Evolutionary conservation across 1,140 invertebrate species (phyloP), one percentile per base, ranked within the genome.

Genomic region (Drosophila neocordata): DNA sequence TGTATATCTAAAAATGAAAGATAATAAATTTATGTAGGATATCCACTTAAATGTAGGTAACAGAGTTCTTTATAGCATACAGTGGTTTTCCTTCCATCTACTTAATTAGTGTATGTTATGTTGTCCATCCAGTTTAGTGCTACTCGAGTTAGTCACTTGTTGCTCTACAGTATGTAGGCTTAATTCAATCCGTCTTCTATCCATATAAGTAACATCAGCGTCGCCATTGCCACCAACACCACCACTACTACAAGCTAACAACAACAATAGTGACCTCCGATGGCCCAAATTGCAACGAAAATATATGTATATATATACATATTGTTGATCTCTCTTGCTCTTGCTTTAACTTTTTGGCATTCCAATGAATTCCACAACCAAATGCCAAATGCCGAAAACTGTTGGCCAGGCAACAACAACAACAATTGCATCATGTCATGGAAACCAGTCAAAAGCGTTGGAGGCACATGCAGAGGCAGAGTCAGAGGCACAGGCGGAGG

Each of bases 361-460:
- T 59, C 37, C 37, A 59, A 34, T 53, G 52, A 24, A 55, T 53
- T 53, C 27, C 27, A 56, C 53, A 56, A 34, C 27, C 27, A 56
- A 56, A 56, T 56, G 53, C 53, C 53, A 56, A 56, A 56, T 34
- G 53, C 53, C 53, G 53, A 56, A 56, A 34, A 56, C 27, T 56
- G 53, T 34, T 56, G 53, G 53, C 24, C 53, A 56, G 53, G 12
- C 48, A 24, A 24, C 20, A 24, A 24, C 51, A 56, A 56, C 53
- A 56, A 56, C 53, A 56, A 56, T 56, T 56, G 53, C 53, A 56
- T 56, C 53, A 56, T 56, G 53, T 7, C 22, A 55, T 55, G 52
- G 53, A 56, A 56, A 56, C 53, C 53, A 56, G 53, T 56, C 53
- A 56, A 56, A 56, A 56, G 53, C 53, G 53, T 56, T 56, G 53